Conservation (phyloP, 2,113 vertebrate genomes). For the Sus scrofa region T2T-Sscrofa CM000812.6:181723001-181723500, state of each 20-base stretch:
- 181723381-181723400: not conserved
- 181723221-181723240: not conserved
- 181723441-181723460: not conserved
- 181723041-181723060: not conserved
- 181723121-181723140: not conserved
- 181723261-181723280: not conserved
- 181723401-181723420: not conserved
- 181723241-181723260: not conserved
- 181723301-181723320: not conserved
- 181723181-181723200: too few species aligned
- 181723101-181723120: too few species aligned
- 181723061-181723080: not conserved
- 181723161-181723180: not conserved
- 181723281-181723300: not conserved
- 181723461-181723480: not conserved
- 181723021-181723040: not conserved
- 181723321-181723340: not conserved
- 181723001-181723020: not conserved
- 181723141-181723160: not conserved
- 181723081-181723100: not conserved
- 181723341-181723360: not conserved
- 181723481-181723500: not conserved
- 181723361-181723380: not conserved
- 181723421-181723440: not conserved
- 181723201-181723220: not conserved